Base-by-base conservation (phyloP, 2,113 vertebrate species). In the Mustela nigripes region DNA sequence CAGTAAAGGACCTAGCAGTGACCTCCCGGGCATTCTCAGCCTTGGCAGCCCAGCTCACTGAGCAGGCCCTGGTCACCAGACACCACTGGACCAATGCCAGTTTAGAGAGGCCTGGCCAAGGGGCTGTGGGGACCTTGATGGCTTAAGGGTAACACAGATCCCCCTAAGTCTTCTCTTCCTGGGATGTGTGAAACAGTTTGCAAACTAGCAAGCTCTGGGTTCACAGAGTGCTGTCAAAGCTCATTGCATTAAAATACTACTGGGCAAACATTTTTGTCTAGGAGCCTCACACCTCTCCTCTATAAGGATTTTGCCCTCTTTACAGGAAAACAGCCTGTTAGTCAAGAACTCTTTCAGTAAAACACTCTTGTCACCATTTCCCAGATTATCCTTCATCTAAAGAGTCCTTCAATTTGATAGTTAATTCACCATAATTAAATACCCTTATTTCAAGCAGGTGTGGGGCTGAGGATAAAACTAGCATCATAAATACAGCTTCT, bases 1-100 rank as follows among this genome's bases (percentile, higher is more conserved):
- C 4, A 1, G 26, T 1, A 2, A 65, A 67, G 26, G 33, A 33
- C 53, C 24, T 9, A 1, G 31, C 4, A 0, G 12, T 1, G 1
- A 16, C 24, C 14, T 39, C 16, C 0, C 21, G 4, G 39, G 11
- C 39, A 14, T 24, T 22, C 36, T 74, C 71, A 24, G 71, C 22
- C 2, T 74, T 42, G 22, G 39, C 71, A 74, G 39, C 11, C 71
- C 71, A 74, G 71, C 39, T 74, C 24, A 24, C 71, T 24, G n/a
- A 74, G 36, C 22, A 42, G 39, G 15, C 22, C 0, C 5, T 1
- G 2, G 16, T 36, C 15, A 21, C 31, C 48, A n/a, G 36, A 31
- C 4, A 4, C 19, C 24, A 4, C 1, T 26, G 31, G 31, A 67
- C 63, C 6, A 31, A 7, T 12, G 8, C 89, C 48, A 6, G 39